Base-by-base conservation (phyloP, 2,888 invertebrate genomes). In the Sinelater perroti region DNA sequence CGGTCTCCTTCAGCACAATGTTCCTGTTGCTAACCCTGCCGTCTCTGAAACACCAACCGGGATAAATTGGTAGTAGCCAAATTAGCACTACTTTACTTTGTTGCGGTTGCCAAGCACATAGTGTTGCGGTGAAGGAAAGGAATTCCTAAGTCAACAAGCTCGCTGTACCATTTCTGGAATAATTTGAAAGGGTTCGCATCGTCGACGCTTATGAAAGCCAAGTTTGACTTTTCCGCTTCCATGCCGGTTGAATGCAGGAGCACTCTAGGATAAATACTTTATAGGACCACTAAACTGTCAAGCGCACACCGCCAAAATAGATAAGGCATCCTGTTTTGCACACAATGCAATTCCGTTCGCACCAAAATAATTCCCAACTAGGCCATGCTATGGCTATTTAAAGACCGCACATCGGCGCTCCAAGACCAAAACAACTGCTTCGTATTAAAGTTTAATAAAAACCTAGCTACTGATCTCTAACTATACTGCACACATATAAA, bases 131-230 rank as follows among this genome's bases (percentile, higher is more conserved):
- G 33, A 3, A 11, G 61, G 13, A 7, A 63, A 60, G 6, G 62
- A 56, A 1, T 66, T 68, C 54, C 20, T n/a, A 16, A 24, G 14
- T 45, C 26, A 26, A 49, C 28, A 0, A 74, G 74, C 44, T 80
- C 79, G 6, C 72, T 60, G 47, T 75, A 70, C 82, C 82, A 82
- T 20, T 74, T 69, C 18, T 69, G 74, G 67, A 81, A 82, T 46
- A 82, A 70, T n/a, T 73, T 72, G 38, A 79, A 70, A 1, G 82
- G 82, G 65, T 78, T 69, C 14, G 74, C 69, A 5, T 72, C 67
- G 6, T 71, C 66, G 1, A 75, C 57, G 10, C 76, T 71, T 47
- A 82, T 80, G 30, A 62, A 69, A 20, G 78, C 75, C 26, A 81
- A 56, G n/a, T n/a, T n/a, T n/a, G n/a, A n/a, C n/a, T n/a, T n/a